Evolutionary conservation across 64 coral and sea anemone species (phyloP), one percentile per base, ranked within the genome.

Genomic region (Montipora cactus): DNA sequence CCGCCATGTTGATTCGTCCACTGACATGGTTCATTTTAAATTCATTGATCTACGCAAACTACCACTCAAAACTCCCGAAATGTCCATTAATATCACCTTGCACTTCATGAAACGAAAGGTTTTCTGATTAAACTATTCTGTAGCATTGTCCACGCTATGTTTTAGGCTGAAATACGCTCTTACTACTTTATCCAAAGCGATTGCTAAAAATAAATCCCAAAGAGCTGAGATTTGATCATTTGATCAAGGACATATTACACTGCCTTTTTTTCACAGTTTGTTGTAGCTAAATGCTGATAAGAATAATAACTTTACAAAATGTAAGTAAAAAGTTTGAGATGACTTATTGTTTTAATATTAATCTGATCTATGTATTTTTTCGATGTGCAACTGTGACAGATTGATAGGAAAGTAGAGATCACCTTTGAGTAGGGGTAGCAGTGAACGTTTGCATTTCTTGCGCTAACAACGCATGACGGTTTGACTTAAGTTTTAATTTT

Each of bases 1-100:
- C 95, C 79, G 92, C 95, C 95, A 97, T 97, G 74, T 97, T 97
- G 89, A 66, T 84, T 76, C 44, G 75, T 67, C 79, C 80, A 80
- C 87, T 94, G 93, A 95, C 95, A 74, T 73, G 89, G 81, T 78
- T 79, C 25, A 79, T 87, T 92, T 92, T 47, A 77, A 93, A 93
- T 87, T 93, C 66, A 79, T 75, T 72, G 81, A 72, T 83, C 48
- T 89, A 85, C 90, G 88, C 87, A 84, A 92, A 97, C 52, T 90
- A 97, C 90, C 53, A 11, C 61, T 12, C 61, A 64, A 64, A 95
- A 47, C 53, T 16, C 37, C 48, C 61, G 49, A 37, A 58, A 50
- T 20, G 61, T 70, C 18, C 4, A 22, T 85, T 85, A 57, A 8
- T 4, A 57, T 57, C 53, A 6, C 7, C 53, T 8, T 57, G 53